Evolutionary conservation across 1,140 invertebrate species (phyloP).

Genomic region (honey bee (Apis mellifera)): DNA sequence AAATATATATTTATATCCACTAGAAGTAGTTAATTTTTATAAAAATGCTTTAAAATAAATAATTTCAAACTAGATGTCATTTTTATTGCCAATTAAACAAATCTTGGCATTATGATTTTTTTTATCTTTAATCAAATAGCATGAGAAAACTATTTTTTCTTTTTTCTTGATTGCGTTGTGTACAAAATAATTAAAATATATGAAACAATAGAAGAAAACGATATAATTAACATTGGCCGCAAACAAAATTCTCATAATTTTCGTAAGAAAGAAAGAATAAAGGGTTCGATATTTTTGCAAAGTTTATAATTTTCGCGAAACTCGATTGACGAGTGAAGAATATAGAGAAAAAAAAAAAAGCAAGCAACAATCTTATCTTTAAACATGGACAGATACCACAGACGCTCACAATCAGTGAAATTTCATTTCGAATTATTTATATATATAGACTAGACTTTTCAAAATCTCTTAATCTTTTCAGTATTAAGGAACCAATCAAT

Average conservation of each 20-base stretch:
- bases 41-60: too few relatives aligned
- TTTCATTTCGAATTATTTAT: not conserved
- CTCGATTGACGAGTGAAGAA: not conserved
- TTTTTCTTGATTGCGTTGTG: not conserved
- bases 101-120: not conserved
- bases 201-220: not conserved
- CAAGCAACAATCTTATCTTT: not conserved
- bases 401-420: not conserved
- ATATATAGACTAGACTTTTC: not conserved
- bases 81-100: not conserved
- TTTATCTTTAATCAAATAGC: not conserved
- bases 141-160: too few relatives aligned
- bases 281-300: not conserved
- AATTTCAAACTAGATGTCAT: too few relatives aligned
- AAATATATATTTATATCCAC: too few relatives aligned
- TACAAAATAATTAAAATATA: not conserved
- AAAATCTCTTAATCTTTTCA: not conserved
- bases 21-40: too few relatives aligned
- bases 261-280: not conserved
- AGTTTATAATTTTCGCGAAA: not conserved
- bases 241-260: not conserved
- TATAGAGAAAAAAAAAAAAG: constrained; percentile 4
- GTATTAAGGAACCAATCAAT: not conserved
- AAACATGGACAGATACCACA: not conserved
- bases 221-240: not conserved